Percentiles rank a stretch among this genome's conserved stretches.
Conservation (phyloP, 2,113 vertebrate genomes). For the Piliocolobus tephrosceles region DNA sequence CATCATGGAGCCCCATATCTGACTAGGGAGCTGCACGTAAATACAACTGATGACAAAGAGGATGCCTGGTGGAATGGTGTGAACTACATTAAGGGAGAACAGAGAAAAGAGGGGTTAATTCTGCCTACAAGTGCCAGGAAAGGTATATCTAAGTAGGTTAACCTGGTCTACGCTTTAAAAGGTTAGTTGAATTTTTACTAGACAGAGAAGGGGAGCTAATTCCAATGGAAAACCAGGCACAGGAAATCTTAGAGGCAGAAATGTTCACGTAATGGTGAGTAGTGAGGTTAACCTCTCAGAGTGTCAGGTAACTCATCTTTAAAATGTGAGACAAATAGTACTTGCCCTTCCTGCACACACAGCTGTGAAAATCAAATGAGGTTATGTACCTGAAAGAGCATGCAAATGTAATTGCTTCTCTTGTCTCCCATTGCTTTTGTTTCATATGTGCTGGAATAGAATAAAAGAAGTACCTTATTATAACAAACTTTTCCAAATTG, state of each 20-base stretch:
- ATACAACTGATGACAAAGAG: background rate
- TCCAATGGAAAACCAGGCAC: background rate
- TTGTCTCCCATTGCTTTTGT: background rate
- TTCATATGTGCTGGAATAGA: conserved; percentile 18
- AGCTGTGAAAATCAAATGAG: conserved; percentile 30
- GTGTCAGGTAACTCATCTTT: background rate
- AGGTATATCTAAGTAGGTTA: background rate
- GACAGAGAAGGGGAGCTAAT: conserved; percentile 9
- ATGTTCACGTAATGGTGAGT: background rate
- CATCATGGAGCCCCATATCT: background rate
- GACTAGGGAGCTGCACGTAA: background rate
- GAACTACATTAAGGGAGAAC: background rate
- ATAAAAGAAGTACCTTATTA: conserved; percentile 16
- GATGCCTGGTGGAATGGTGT: background rate
- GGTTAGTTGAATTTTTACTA: conserved; percentile 48
- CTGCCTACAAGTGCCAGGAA: background rate
- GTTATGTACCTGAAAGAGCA: background rate
- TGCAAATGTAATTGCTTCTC: background rate
- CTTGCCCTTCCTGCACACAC: background rate
- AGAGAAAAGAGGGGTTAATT: conserved; percentile 27
- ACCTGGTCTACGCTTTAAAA: background rate
- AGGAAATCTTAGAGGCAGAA: background rate
- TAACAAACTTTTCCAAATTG: background rate
- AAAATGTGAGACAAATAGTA: background rate
- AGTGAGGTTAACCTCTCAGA: background rate